Conservation (phyloP, 2,113 vertebrate species). For the Ornithorhynchus anatinus region DNA sequence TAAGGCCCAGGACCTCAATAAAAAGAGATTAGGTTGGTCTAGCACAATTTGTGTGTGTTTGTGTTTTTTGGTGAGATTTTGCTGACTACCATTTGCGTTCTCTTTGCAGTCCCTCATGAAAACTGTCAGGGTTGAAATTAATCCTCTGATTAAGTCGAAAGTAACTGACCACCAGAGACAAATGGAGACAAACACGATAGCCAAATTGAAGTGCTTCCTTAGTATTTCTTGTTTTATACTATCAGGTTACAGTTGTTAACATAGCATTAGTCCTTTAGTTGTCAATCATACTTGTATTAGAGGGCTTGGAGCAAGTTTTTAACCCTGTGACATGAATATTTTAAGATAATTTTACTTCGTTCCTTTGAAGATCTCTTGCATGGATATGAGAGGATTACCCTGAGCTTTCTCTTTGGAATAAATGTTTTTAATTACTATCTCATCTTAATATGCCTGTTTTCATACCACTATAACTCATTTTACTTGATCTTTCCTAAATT, state of each 20-base stretch:
- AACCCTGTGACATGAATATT: conserved; percentile 26
- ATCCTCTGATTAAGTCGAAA: not conserved
- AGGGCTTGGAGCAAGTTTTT: conserved; percentile 10
- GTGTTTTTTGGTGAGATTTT: not conserved
- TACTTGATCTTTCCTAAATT: no score
- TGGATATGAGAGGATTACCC: conserved; percentile 33
- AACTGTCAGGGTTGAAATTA: not conserved
- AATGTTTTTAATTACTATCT: conserved; percentile 45
- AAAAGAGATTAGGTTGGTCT: conserved; percentile 37
- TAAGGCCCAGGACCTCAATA: conserved; percentile 30
- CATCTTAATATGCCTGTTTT: conserved; percentile 38
- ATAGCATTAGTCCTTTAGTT: no score
- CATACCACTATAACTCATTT: no score
- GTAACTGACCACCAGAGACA: not conserved
- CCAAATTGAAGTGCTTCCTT: conserved; percentile 27
- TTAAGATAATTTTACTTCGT: conserved; percentile 27
- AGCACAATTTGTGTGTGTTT: conserved; percentile 15
- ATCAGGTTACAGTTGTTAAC: no score
- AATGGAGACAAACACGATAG: no score
- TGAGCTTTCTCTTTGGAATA: conserved; percentile 56
- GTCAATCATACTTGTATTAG: not conserved
- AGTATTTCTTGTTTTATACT: no score
- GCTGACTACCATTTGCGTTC: not conserved
- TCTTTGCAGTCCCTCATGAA: conserved; percentile 10
- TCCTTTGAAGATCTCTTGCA: conserved; percentile 31